Base-by-base conservation (phyloP, 2,888 invertebrate species). In the Drosophila koepferae region DNA sequence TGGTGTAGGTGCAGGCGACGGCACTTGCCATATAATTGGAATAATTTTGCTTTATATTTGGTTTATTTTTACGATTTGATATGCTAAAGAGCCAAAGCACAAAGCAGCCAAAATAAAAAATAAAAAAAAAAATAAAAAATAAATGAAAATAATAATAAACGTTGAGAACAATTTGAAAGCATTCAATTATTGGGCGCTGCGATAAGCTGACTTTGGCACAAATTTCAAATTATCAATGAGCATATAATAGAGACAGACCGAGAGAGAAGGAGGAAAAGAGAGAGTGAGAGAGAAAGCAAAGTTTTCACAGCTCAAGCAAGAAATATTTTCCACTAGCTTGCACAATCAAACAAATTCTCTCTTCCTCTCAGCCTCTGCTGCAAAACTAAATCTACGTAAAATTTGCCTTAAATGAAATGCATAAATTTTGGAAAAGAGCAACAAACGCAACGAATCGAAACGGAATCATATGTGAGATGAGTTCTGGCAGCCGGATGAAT, bases 71-170 rank as follows among this genome's bases (percentile, higher is more conserved):
- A 88, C 73, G 67, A 81, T 81, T 87, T 56, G 84, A 75, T 82
- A 84, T 86, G 85, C 89, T 89, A 89, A 85, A 86, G 75, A 84
- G 87, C 80, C 80, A 75, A 79, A 51, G 71, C 16, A 9, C 20
- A 53, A 36, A 36, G 34, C n/a, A 34, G 16, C 40, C 16, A 28
- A 28, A 10, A 28, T 6, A 31, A 31, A 6, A 18, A 38, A 49
- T 1, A 6, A 12, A 1, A 20, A 46, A 14, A 23, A 31, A 49
- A 49, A 49, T 18, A 34, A 28, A 28, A 34, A 28, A 28, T 28
- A 28, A 28, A 28, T 28, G 28, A 28, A 28, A 28, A 41, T 2
- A 55, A 54, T 23, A 40, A 23, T 23, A 79, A 86, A 79, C 80
- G 77, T 80, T 86, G 71, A 44, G 41, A 81, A 77, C 70, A 77